phyloP scores from a whole-genome alignment of 2,113 vertebrate species.

The Planiliza haematocheilus region DNA sequence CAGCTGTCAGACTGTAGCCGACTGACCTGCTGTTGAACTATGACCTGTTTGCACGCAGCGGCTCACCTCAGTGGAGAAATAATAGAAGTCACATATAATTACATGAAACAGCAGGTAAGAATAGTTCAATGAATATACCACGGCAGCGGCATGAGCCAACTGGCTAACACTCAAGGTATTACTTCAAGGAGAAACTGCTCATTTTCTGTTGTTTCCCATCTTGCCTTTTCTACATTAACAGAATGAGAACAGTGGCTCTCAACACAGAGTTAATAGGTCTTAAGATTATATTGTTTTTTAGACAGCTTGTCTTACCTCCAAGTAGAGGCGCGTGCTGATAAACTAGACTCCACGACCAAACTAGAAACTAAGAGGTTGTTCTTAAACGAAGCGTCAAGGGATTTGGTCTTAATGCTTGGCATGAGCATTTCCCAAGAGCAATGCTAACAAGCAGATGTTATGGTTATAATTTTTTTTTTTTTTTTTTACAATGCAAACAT shows the following conservation, averaged over 20 bases:
- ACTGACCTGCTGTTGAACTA: constrained; percentile 44
- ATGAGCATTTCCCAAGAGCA: neutral
- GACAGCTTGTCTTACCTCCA: neutral
- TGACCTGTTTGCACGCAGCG: constrained; percentile 25
- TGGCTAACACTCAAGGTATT: neutral
- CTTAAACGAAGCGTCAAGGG: neutral
- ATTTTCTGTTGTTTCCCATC: neutral
- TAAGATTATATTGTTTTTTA: constrained; percentile 4
- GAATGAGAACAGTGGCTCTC: constrained; percentile 11
- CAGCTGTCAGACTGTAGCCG: constrained; percentile 26
- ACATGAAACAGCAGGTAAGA: constrained; percentile 1
- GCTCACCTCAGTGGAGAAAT: constrained; percentile 9
- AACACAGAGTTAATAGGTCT: constrained; percentile 8
- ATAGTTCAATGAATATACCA: neutral
- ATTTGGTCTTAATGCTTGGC: constrained; percentile 1
- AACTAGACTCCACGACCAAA: neutral
- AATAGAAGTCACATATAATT: neutral
- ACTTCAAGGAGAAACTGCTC: neutral
- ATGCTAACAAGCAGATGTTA: neutral
- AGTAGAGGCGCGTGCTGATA: neutral
- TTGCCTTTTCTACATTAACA: neutral
- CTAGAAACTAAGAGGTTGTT: neutral
- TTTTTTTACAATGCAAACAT: neutral
- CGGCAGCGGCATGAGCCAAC: neutral
- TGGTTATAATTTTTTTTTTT: neutral